Base-by-base conservation (phyloP, 1,140 invertebrate genomes). In the Drosophila miranda region DNA sequence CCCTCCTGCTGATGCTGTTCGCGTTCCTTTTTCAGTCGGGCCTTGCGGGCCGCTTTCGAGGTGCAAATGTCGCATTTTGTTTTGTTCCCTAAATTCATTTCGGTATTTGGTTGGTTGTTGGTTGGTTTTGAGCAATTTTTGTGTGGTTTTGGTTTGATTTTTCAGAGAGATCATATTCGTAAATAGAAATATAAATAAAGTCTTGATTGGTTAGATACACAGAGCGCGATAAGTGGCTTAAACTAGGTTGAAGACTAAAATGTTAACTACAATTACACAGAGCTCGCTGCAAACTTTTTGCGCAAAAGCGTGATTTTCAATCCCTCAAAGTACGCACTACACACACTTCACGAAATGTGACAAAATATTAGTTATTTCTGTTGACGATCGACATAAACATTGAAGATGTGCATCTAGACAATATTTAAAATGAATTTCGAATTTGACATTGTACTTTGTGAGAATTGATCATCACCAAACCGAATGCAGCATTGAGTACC, bases 41-140 rank as follows among this genome's bases (percentile, higher is more conserved):
- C 92, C 93, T 94, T 95, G 91, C 93, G 93, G 89, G 92, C 93
- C 64, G 93, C 90, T 93, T 95, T 95, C 69, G 94, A 93, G 93
- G 93, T 94, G 93, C 95, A 96, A 90, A 95, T 92, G 92, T 96
- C 95, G 92, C 95, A 96, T 90, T 95, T 93, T 75, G 95, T 96
- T 94, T 95, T 96, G 94, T 96, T 96, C 95, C 95, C 95, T 96
- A 93, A 88, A 90, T 74, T 26, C 23, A 74, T 74, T 51, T 54
- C 54, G 72, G 23, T 68, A 48, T 75, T 71, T 30, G 30, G 2
- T 30, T 13, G 34, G 34, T 38, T 13, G 11, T 13, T 68, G 48
- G 63, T 66, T 26, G 23, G 50, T 66, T 60, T 77, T 55, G 23
- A 19, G 34, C 64, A 60, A 60, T 67, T 44, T 60, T 38, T 50